A percentile compares a stretch with the other conserved stretches of the same genome.
These are phyloP conservation scores for Aleadryas rufinucha DNA, from an alignment of 2,113 vertebrate genomes.

Conservation along the genomic window DNA sequence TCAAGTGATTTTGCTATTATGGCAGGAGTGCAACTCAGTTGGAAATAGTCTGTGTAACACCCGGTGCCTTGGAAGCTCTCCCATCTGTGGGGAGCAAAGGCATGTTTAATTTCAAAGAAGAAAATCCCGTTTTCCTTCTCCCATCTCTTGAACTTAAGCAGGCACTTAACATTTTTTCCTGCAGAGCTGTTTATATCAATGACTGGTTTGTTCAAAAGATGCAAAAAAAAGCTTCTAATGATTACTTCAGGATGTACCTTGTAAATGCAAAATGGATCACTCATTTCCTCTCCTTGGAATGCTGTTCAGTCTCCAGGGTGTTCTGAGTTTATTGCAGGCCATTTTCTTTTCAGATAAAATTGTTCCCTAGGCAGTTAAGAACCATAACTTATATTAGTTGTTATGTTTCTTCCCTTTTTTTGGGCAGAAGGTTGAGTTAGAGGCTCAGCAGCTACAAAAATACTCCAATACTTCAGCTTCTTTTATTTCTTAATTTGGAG, in stretches of 20 bases:
- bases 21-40: background rate
- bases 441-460: background rate
- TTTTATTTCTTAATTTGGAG: background rate
- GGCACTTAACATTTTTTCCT: background rate
- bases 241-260: background rate
- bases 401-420: background rate
- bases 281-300: background rate
- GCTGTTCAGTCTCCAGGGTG: background rate
- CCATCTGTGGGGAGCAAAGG: background rate
- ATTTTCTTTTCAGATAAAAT: background rate
- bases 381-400: background rate
- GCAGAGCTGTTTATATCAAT: background rate
- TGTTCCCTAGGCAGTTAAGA: background rate
- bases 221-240: background rate
- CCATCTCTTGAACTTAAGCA: background rate
- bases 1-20: background rate
- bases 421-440: background rate
- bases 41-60: background rate
- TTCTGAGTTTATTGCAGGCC: background rate
- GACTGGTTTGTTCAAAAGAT: background rate
- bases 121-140: background rate
- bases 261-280: background rate
- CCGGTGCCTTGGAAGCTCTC: background rate
- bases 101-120: background rate
- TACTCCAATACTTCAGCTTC: fast-evolving